phyloP scores from a whole-genome alignment of 1,140 invertebrate genomes.

The Rhyacophila brunnea region DNA sequence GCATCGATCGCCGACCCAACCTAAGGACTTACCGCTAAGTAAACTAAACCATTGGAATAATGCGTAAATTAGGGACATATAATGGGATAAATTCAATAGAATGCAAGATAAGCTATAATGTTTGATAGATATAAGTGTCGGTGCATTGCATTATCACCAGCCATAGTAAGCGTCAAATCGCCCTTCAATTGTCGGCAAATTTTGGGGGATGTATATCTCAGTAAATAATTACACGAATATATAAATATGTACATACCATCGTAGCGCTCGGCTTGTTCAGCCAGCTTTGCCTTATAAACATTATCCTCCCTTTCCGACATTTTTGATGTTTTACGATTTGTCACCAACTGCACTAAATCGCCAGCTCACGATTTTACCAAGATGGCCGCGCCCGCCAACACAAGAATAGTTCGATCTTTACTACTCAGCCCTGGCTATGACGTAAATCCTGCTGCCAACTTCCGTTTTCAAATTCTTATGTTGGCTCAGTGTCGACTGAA shows the following conservation, averaged over 20 bases:
- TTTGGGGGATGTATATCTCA: conserved; percentile 38
- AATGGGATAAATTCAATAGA: neutral
- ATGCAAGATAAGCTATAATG: neutral
- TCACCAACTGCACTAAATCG: conserved; percentile 57
- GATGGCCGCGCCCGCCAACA: conserved; percentile 63
- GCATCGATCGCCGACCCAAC: conserved; percentile 57
- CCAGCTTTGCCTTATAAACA: conserved; percentile 94
- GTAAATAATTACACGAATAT: conserved; percentile 20
- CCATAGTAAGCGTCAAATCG: conserved; percentile 54
- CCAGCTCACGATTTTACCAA: conserved; percentile 59
- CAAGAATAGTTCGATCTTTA: conserved; percentile 57
- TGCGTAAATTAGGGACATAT: neutral
- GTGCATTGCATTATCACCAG: conserved; percentile 28
- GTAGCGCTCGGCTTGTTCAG: conserved; percentile 94
- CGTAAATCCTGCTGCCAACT: conserved; percentile 24
- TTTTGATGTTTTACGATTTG: conserved; percentile 64
- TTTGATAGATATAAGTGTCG: neutral
- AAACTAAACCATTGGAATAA: too few relatives aligned
- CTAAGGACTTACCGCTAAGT: conserved; percentile 43
- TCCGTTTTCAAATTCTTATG: conserved; percentile 7
- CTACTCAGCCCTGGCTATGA: conserved; percentile 29
- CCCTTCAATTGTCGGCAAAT: conserved; percentile 56
- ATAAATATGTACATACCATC: conserved; percentile 81
- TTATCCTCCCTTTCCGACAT: conserved; percentile 94
- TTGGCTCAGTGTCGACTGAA: too few relatives aligned